phyloP scores from a whole-genome alignment of 2,797 vertebrate genomes.

The Sylvilagus floridanus region DNA sequence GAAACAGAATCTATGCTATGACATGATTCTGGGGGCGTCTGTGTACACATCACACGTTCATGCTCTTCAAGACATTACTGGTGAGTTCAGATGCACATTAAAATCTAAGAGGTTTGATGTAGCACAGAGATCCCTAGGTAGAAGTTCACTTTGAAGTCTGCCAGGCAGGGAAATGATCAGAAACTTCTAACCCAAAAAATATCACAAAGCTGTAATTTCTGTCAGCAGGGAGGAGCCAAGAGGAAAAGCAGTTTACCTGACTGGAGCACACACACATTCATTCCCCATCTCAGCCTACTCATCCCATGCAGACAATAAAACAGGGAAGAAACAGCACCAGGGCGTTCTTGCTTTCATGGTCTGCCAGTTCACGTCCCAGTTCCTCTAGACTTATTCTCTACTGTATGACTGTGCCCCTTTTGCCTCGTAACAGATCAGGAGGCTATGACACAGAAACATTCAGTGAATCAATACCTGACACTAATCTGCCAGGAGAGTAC shows the following conservation, averaged over 20 bases:
- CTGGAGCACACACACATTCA: neutral
- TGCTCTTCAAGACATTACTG: constrained; percentile 27
- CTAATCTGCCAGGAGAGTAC: neutral
- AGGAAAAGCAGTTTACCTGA: constrained; percentile 66
- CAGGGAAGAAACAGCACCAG: neutral
- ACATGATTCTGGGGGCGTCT: neutral
- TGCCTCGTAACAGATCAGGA: neutral
- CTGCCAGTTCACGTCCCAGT: neutral
- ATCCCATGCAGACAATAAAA: neutral
- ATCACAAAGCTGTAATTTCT: constrained; percentile 57
- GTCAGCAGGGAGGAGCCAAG: constrained; percentile 27
- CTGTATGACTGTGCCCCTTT: neutral
- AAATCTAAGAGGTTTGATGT: constrained; percentile 67
- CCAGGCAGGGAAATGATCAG: constrained; percentile 53
- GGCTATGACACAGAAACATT: neutral
- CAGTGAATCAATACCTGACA: neutral
- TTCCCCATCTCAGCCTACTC: neutral
- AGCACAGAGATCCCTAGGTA: constrained; percentile 4
- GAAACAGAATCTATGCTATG: neutral
- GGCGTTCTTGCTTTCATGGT: neutral
- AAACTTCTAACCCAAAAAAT: constrained; percentile 72
- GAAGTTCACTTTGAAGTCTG: constrained; percentile 75
- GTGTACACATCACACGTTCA: neutral
- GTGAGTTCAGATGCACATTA: constrained; percentile 38
- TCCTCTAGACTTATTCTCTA: neutral